Evolutionary conservation across 2,888 invertebrate genomes (phyloP).

Genomic region (Lysandra bellargus): DNA sequence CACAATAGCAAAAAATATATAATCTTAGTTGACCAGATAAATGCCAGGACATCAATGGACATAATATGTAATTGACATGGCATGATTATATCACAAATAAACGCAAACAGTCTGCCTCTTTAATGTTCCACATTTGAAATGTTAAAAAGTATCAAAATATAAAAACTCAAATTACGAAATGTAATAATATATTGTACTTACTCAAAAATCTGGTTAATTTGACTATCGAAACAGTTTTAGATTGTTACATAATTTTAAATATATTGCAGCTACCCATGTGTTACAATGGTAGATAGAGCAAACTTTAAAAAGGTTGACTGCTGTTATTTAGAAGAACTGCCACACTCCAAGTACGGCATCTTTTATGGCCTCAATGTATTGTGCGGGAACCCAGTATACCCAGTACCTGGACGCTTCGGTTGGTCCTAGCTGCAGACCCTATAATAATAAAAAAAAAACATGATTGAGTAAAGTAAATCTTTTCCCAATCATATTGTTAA

Average conservation of each 20-base stretch:
- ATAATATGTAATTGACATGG: conserved; percentile 78
- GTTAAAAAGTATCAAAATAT: conserved; percentile 35
- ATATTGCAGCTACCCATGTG: conserved; percentile 75
- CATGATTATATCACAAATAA: conserved; percentile 73
- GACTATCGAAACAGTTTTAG: conserved; percentile 20
- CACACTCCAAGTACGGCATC: conserved; percentile 93
- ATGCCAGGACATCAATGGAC: conserved; percentile 71
- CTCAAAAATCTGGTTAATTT: conserved; percentile 33
- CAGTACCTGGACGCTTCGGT: conserved; percentile 95
- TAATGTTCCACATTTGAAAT: conserved; percentile 21
- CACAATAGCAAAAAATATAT: conserved; percentile 73
- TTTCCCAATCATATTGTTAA: background rate
- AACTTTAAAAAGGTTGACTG: conserved; percentile 48
- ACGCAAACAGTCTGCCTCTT: conserved; percentile 49
- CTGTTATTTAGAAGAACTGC: conserved; percentile 84
- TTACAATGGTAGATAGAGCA: conserved; percentile 57
- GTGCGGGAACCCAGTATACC: conserved; percentile 97
- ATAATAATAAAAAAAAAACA: conserved; percentile 41
- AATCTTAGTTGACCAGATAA: conserved; percentile 72
- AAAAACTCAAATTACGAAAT: conserved; percentile 40
- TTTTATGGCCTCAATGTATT: conserved; percentile 94
- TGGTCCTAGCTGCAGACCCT: conserved; percentile 94
- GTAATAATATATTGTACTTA: conserved; percentile 38
- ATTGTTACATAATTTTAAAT: conserved; percentile 51
- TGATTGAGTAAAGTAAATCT: background rate